Conservation (phyloP, 2,888 invertebrate species). For the Drosophila limbata region DNA sequence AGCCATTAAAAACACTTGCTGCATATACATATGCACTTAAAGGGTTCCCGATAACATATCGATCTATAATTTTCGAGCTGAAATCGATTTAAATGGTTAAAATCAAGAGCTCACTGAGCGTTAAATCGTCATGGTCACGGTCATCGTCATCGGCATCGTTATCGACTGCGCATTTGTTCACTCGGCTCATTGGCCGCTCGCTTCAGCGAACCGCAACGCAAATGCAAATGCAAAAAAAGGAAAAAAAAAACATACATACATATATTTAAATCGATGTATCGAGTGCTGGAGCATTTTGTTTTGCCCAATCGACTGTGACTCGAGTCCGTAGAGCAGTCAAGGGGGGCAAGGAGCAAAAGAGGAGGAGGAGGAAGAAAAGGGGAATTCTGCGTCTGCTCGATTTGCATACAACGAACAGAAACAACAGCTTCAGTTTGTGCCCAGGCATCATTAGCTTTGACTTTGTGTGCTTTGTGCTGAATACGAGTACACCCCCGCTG, state of each 20-base stretch:
- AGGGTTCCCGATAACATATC: background rate
- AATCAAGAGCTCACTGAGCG: conserved; percentile 1
- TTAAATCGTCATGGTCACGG: conserved; percentile 22
- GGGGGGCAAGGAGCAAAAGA: background rate
- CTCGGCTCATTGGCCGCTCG: conserved; percentile 61
- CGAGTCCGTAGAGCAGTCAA: background rate
- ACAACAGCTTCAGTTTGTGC: conserved; percentile 26
- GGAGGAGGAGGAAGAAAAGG: background rate
- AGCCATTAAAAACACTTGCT: background rate
- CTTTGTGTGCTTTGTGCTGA: background rate
- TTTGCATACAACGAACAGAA: conserved; percentile 64
- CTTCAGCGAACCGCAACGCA: conserved; percentile 60
- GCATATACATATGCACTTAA: background rate
- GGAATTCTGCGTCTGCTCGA: conserved; percentile 31
- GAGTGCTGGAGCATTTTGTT: conserved; percentile 55
- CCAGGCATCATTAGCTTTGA: conserved; percentile 62
- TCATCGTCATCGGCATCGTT: conserved; percentile 31
- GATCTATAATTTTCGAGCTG: background rate
- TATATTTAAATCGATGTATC: conserved; percentile 58
- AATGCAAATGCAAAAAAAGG: conserved; percentile 7
- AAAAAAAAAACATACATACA: background rate
- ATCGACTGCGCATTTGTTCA: conserved; percentile 60
- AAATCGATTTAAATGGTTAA: background rate
- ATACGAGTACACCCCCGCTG: background rate
- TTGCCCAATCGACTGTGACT: conserved; percentile 78